Percentiles rank a stretch among this genome's conserved stretches.
Evolutionary conservation across 1,140 invertebrate species (phyloP).

Genomic region (Stegodyphus mimosarum): DNA sequence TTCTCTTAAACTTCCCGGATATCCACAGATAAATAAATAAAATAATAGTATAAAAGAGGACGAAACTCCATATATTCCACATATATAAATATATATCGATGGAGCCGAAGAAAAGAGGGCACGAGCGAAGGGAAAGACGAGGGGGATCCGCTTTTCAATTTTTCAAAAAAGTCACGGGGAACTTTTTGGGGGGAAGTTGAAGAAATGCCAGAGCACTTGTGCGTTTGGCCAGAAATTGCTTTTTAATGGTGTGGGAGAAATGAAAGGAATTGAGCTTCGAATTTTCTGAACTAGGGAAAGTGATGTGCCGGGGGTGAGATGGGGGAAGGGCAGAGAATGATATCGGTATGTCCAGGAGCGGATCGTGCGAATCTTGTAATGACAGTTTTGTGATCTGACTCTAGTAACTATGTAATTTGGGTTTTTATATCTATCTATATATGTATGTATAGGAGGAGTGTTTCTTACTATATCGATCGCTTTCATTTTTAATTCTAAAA

Average conservation of each 20-base stretch:
- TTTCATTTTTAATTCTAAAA: too few relatives aligned
- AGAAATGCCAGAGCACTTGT: conserved; percentile 53
- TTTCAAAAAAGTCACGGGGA: neutral
- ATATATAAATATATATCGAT: conserved; percentile 3
- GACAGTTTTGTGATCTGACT: too few relatives aligned
- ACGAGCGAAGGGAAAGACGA: neutral
- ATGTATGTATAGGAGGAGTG: too few relatives aligned
- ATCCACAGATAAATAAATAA: too few relatives aligned
- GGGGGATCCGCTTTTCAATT: conserved; percentile 14
- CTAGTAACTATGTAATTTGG: too few relatives aligned
- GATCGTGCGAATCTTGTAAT: neutral
- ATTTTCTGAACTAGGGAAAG: neutral
- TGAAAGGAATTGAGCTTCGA: conserved; percentile 36
- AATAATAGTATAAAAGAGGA: too few relatives aligned
- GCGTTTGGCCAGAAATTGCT: conserved; percentile 53
- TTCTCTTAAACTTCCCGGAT: too few relatives aligned
- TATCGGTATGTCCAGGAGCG: neutral
- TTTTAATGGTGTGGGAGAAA: conserved; percentile 54
- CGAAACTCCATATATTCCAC: neutral
- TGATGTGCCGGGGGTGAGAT: neutral
- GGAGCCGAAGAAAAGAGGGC: conserved; percentile 16
- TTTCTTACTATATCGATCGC: too few relatives aligned
- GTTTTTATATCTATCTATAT: too few relatives aligned
- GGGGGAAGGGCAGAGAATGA: neutral
- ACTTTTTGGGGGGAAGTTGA: conserved; percentile 43